Conservation (phyloP, 2,888 invertebrate genomes). For the Campoplex nolae region DNA sequence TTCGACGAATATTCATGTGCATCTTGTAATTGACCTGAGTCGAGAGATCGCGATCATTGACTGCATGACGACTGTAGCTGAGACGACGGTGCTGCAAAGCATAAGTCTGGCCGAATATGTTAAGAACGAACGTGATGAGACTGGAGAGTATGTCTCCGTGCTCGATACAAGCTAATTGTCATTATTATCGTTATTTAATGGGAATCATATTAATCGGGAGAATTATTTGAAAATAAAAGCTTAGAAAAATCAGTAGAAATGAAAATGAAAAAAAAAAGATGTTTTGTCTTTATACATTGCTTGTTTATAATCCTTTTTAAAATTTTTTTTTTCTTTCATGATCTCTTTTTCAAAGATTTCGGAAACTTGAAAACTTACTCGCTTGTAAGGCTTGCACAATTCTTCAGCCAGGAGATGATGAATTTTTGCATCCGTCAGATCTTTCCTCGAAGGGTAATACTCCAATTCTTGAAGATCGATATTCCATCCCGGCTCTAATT, state of each 20-base stretch:
- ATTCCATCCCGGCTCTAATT: slow-evolving; percentile 94
- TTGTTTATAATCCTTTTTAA: background rate
- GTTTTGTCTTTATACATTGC: background rate
- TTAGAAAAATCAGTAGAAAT: background rate
- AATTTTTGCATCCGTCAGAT: slow-evolving; percentile 96
- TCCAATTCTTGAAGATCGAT: slow-evolving; percentile 97
- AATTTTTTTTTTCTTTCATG: no score
- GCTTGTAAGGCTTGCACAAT: slow-evolving; percentile 93
- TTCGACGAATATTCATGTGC: slow-evolving; percentile 94
- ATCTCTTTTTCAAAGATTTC: background rate
- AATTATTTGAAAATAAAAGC: background rate
- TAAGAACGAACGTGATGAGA: slow-evolving; percentile 64
- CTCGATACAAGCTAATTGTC: slow-evolving; percentile 18
- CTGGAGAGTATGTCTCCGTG: slow-evolving; percentile 61
- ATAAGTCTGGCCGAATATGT: slow-evolving; percentile 70
- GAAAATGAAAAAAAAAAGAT: background rate
- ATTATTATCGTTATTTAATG: background rate
- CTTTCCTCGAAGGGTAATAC: slow-evolving; percentile 96
- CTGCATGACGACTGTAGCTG: slow-evolving; percentile 96
- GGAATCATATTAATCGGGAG: background rate
- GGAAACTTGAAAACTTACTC: slow-evolving; percentile 86
- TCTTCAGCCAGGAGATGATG: slow-evolving; percentile 97
- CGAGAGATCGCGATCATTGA: slow-evolving; percentile 94
- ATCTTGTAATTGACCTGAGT: slow-evolving; percentile 95
- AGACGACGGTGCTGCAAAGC: slow-evolving; percentile 92